Evolutionary conservation across 2,113 vertebrate genomes (phyloP), one percentile per base, ranked within the genome.

Genomic region (Meriones unguiculatus): DNA sequence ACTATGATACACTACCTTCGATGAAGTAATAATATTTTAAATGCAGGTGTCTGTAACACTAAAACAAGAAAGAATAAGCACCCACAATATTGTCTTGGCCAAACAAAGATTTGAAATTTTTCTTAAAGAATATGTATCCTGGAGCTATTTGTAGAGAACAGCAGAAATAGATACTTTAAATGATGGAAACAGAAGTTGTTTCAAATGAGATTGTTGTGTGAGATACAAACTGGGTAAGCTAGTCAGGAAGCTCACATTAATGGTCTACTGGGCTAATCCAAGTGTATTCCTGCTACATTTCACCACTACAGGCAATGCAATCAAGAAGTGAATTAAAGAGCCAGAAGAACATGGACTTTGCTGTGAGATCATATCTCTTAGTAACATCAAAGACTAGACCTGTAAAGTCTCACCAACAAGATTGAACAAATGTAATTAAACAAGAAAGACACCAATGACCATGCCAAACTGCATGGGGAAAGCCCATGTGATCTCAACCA

Each of bases 191-290:
- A 93, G 75, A 96, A 87, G 87, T 50, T 59, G 57, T 22, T 35
- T 94, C 80, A 90, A 92, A 76, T 13, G n/a, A 86, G n/a, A 90
- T 72, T 90, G 18, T 65, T 89, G 38, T 20, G 57, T 84, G 24
- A n/a, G 41, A 35, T 84, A 18, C 30, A 76, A 64, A 38, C 77
- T 95, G 65, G 1, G 22, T 38, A 92, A 94, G 86, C 89, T 87
- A 57, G 35, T 94, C 50, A 86, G 64, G 35, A 65, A 84, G 30
- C 15, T 91, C n/a, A 90, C 11, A 52, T 95, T 65, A 77, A 52
- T 30, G 86, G 65, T 15, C 32, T 92, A 57, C 46, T 65, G 57
- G 54, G n/a, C n/a, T 52, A 62, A 52, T 85, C 4, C 2, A 5
- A 18, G 38, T 69, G 6, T 9, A 67, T 86, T 73, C 65, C 32